A percentile compares a stretch with the other conserved stretches of the same genome.
Conservation (phyloP, 1,140 invertebrate species). For the Caenorhabditis tropicalis region DNA sequence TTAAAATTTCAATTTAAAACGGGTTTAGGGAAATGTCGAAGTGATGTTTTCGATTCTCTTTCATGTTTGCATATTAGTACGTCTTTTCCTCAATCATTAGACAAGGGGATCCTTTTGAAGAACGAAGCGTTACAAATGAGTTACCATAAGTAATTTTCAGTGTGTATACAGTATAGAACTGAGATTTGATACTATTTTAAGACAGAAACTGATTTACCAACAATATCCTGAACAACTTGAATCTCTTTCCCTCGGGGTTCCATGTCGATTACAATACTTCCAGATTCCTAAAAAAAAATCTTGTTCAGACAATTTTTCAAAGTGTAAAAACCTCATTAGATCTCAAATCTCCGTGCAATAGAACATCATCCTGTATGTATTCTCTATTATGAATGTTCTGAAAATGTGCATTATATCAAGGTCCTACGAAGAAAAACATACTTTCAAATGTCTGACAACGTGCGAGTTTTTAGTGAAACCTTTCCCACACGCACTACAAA, state of each 20-base stretch:
- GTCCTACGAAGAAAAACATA: not conserved
- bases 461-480: constrained; percentile 25
- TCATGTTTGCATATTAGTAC: too few relatives aligned
- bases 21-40: not conserved
- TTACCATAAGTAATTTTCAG: too few relatives aligned
- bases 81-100: too few relatives aligned
- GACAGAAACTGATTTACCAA: not conserved
- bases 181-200: too few relatives aligned
- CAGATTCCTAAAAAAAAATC: not conserved
- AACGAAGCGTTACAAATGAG: too few relatives aligned
- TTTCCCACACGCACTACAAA: constrained; percentile 4
- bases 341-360: not conserved
- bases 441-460: not conserved
- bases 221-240: not conserved
- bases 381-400: constrained; percentile 21
- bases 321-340: not conserved
- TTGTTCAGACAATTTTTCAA: not conserved
- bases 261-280: not conserved
- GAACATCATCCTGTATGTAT: not conserved
- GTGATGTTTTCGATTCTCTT: too few relatives aligned
- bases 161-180: too few relatives aligned
- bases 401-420: too few relatives aligned
- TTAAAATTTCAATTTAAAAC: not conserved
- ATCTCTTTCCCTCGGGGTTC: not conserved
- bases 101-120: too few relatives aligned